Percentiles rank a stretch among this genome's conserved stretches.
Conservation (phyloP, 2,888 invertebrate genomes). For the Plebejus argus region DNA sequence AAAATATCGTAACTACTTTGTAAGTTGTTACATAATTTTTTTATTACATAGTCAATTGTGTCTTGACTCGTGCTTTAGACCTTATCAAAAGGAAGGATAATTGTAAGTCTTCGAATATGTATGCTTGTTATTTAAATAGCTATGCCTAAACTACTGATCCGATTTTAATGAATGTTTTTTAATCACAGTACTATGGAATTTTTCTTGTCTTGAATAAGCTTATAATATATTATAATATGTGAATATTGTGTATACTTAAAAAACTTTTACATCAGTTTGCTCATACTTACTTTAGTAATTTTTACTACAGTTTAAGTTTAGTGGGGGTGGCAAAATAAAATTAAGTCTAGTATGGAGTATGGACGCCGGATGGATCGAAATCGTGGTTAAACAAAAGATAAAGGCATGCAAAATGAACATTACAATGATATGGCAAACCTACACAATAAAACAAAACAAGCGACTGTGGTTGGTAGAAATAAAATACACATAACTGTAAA, state of each 20-base stretch:
- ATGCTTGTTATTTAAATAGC: too few species aligned
- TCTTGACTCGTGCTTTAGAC: too few species aligned
- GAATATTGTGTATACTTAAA: neutral
- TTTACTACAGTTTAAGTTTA: neutral
- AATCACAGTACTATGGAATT: neutral
- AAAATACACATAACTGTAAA: slow-evolving; percentile 73
- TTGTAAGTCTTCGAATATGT: too few species aligned
- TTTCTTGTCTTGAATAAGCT: neutral
- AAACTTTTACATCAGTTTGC: neutral
- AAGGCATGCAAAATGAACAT: slow-evolving; percentile 41
- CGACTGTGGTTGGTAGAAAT: slow-evolving; percentile 59
- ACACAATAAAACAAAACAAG: slow-evolving; percentile 69
- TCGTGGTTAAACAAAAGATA: slow-evolving; percentile 23
- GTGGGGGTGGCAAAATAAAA: slow-evolving; percentile 17
- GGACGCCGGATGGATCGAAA: neutral
- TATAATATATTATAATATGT: neutral
- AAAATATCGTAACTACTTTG: too few species aligned
- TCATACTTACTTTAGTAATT: neutral
- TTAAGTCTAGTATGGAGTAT: neutral
- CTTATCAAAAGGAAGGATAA: too few species aligned
- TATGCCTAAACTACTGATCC: too few species aligned
- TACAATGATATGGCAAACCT: slow-evolving; percentile 76
- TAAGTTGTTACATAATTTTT: too few species aligned
- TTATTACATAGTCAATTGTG: too few species aligned
- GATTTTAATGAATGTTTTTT: neutral